Base-by-base conservation (phyloP, 2,888 invertebrate species). In the Nezara viridula region DNA sequence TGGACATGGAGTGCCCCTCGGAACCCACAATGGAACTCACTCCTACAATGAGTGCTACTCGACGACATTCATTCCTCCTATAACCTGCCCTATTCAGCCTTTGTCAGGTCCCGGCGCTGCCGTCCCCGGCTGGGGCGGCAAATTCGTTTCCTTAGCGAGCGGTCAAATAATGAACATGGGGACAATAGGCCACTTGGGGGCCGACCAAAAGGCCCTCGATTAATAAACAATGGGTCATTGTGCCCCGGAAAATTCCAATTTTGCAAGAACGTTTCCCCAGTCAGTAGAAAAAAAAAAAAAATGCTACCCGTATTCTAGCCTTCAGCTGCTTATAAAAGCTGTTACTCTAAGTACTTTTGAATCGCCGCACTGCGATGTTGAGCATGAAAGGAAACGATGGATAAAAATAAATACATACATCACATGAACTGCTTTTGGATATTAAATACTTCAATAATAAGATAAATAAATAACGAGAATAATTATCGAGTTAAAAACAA, bases 61-160 rank as follows among this genome's bases (percentile, higher is more conserved):
- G n/a, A 81, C 81, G 44, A 47, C 81, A 47, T 47, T 81, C 81
- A 81, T 81, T 81, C 81, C n/a, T 81, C 81, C 81, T 47, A 81
- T 81, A 81, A 81, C 81, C 81, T 81, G 81, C 24, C 81, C 81
- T n/a, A 81, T 81, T 81, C 44, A 81, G 81, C n/a, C 81, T 81
- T 81, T 81, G 50, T 86, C 50, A 85, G 47, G n/a, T 49, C 32
- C 3, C 47, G 10, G 86, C 32, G 50, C 32, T 47, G 16, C 44
- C 81, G 19, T 27, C 44, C 40, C 24, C 14, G 44, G 44, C 81
- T 24, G 49, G 86, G 86, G 52, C n/a, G 47, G 47, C 27, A 50
- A 86, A 86, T 86, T 86, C 86, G 86, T 50, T 86, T 86, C 86
- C 86, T 86, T 49, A 47, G 81, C 81, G 50, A 24, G 50, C 86